Percentiles rank a stretch among this genome's conserved stretches.
These are phyloP conservation scores for Muricea muricata DNA, from an alignment of 92 coral and sea anemone species.

Conservation along the genomic window DNA sequence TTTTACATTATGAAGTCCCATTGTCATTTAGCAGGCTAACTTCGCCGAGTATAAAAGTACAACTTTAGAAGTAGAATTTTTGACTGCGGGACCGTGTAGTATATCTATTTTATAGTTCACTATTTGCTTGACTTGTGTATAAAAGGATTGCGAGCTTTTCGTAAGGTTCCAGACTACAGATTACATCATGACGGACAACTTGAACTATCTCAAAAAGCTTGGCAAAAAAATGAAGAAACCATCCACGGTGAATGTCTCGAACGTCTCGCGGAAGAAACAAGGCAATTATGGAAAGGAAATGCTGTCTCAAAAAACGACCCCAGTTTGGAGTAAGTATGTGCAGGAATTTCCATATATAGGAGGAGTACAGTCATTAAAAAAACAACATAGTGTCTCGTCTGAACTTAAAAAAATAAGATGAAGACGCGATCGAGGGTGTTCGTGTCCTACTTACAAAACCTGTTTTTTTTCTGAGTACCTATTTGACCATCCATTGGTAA, in stretches of 20 bases:
- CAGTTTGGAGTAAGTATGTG: conserved; percentile 21
- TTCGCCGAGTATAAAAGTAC: background rate
- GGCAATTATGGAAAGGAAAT: background rate
- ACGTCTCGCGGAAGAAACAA: conserved; percentile 7
- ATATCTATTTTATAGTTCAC: too few relatives aligned
- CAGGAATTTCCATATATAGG: too few relatives aligned
- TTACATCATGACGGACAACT: conserved; percentile 14
- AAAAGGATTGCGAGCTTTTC: too few relatives aligned
- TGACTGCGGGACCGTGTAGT: background rate
- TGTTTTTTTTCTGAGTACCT: too few relatives aligned
- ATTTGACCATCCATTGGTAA: too few relatives aligned
- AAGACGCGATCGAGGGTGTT: too few relatives aligned
- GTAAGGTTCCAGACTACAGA: background rate
- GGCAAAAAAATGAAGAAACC: conserved; percentile 19
- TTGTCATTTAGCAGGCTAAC: background rate
- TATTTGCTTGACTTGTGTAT: too few relatives aligned
- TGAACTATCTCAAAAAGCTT: conserved; percentile 22
- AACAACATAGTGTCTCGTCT: too few relatives aligned
- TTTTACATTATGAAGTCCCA: background rate
- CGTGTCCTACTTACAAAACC: too few relatives aligned
- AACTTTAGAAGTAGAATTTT: too few relatives aligned
- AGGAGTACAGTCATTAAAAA: too few relatives aligned
- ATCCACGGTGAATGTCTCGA: background rate
- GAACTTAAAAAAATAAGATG: too few relatives aligned
- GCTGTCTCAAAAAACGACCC: background rate